Percentiles rank a stretch among this genome's conserved stretches.
phyloP scores from a whole-genome alignment of 2,797 vertebrate species.

The Mormyrops boulengeri region DNA sequence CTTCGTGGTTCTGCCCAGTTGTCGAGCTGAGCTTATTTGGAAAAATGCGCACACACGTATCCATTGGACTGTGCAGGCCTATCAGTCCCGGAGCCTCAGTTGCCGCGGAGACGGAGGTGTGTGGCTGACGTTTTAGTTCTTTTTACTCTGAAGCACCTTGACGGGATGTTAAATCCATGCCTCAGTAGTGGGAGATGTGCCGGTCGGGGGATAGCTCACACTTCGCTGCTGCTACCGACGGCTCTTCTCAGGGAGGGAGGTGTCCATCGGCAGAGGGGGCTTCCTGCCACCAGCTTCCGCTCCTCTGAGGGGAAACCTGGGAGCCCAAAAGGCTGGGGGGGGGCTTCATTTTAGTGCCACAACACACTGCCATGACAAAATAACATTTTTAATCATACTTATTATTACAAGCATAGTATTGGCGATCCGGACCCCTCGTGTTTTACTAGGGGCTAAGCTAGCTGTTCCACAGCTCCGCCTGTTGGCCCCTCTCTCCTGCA shows the following conservation, averaged over 20 bases:
- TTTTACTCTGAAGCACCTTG: constrained; percentile 40
- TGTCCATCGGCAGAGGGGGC: constrained; percentile 36
- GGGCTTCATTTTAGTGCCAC: background rate
- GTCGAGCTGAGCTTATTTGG: background rate
- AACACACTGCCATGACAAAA: background rate
- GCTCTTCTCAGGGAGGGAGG: constrained; percentile 30
- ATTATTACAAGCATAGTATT: background rate
- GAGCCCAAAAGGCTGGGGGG: background rate
- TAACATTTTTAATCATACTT: background rate
- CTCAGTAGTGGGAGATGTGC: constrained; percentile 45
- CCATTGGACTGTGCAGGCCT: constrained; percentile 39
- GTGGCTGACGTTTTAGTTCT: constrained; percentile 36
- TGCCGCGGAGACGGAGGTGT: constrained; percentile 29
- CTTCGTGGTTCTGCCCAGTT: background rate
- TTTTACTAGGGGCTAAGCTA: background rate
- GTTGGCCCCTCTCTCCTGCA: background rate
- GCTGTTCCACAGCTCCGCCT: background rate
- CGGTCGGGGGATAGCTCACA: constrained; percentile 39
- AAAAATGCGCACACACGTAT: background rate
- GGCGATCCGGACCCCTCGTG: background rate
- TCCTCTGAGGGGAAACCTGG: background rate
- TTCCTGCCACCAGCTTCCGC: constrained; percentile 28
- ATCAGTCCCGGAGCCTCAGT: constrained; percentile 28
- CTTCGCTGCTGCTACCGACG: constrained; percentile 40
- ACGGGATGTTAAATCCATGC: constrained; percentile 45